These are phyloP conservation scores for Rhopilema esculentum DNA, from an alignment of 30 jellyfish, hydroid and myxozoan genomes.

Conservation along the genomic window DNA sequence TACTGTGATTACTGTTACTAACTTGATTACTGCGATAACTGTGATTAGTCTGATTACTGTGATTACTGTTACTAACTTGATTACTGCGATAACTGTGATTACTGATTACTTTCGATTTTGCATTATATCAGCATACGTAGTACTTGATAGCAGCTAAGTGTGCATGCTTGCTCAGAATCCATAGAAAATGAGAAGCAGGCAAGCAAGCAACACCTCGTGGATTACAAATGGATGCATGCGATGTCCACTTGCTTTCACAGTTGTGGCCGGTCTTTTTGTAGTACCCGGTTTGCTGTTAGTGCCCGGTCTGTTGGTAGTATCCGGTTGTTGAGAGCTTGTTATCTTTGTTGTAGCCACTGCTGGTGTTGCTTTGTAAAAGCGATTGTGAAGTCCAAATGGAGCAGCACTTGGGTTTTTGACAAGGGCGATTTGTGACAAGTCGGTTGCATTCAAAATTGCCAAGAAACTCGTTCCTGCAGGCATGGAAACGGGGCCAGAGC, in stretches of 20 bases:
- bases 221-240: background rate
- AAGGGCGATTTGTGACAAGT: slow-evolving; percentile 59
- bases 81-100: too few relatives aligned
- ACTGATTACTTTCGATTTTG: background rate
- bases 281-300: background rate
- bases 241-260: background rate
- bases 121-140: background rate
- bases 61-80: too few relatives aligned
- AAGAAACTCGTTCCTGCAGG: slow-evolving; percentile 69
- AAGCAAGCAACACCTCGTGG: background rate
- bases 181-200: background rate
- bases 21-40: too few relatives aligned
- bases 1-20: too few relatives aligned
- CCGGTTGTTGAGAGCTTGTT: background rate
- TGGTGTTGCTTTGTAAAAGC: slow-evolving; percentile 36
- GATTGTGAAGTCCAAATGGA: slow-evolving; percentile 44
- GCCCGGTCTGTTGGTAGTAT: background rate
- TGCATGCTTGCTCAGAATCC: background rate
- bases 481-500: slow-evolving; percentile 62
- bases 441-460: slow-evolving; percentile 55
- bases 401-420: slow-evolving; percentile 65
- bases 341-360: background rate
- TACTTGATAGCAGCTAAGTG: background rate
- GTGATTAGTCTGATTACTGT: too few relatives aligned
- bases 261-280: background rate